Conservation (phyloP, 2,113 vertebrate genomes). For the Perca fluviatilis region DNA sequence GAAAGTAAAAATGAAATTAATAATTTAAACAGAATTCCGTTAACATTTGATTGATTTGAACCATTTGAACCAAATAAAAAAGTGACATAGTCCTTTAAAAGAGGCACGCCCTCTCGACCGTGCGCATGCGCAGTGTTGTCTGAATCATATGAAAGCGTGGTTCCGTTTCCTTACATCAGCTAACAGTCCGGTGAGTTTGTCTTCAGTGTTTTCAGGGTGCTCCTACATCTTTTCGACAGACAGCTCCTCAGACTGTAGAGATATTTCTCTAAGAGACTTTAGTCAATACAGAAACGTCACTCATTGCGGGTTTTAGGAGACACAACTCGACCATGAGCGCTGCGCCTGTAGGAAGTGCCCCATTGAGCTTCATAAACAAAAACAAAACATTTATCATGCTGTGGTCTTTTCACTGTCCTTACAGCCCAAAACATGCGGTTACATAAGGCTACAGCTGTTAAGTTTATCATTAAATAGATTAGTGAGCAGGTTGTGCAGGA, state of each 20-base stretch:
- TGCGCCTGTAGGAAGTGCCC: not conserved
- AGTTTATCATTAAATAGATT: not conserved
- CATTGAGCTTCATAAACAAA: not conserved
- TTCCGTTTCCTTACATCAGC: conserved; percentile 1
- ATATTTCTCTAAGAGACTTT: not conserved
- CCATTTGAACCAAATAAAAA: not conserved
- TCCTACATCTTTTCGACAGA: fast-evolving
- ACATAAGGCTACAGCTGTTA: too few species aligned
- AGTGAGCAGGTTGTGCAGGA: not conserved
- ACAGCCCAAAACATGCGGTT: not conserved
- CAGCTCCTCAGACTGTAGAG: not conserved
- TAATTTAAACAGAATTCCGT: too few species aligned
- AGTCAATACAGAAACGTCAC: not conserved
- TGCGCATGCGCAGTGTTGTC: conserved; percentile 29
- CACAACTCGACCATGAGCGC: not conserved
- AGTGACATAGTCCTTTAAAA: conserved; percentile 53
- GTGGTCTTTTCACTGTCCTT: not conserved
- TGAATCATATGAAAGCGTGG: conserved; percentile 23
- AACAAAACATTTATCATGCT: not conserved
- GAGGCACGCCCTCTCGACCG: fast-evolving
- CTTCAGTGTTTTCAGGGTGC: not conserved
- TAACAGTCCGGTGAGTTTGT: conserved; percentile 50
- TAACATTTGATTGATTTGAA: not conserved
- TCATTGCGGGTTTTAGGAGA: not conserved
- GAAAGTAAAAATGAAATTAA: too few species aligned